Evolutionary conservation across 2,797 vertebrate species (phyloP).

Genomic region (Rousettus madagascariensis): DNA sequence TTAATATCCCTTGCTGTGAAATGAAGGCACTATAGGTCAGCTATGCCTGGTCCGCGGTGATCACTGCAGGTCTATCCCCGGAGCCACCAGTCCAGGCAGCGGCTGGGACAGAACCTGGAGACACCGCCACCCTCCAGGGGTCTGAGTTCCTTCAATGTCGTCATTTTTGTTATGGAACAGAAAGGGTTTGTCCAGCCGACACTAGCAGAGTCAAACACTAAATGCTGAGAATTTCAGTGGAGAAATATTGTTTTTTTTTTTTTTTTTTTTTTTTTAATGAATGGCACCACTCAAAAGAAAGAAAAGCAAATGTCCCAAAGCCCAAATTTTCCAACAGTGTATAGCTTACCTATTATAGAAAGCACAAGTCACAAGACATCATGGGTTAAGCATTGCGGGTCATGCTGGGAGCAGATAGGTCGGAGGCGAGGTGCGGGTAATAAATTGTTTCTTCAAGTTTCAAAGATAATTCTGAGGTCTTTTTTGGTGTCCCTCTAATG

Average conservation of each 20-base stretch:
- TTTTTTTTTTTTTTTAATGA: background rate
- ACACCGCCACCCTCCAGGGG: too few relatives aligned
- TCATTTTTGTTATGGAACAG: background rate
- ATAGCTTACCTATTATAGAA: background rate
- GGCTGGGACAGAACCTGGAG: too few relatives aligned
- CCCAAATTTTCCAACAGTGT: background rate
- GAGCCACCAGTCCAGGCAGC: too few relatives aligned
- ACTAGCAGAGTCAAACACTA: background rate
- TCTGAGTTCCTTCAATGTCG: too few relatives aligned
- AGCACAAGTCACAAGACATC: background rate
- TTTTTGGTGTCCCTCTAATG: background rate
- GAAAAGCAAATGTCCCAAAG: background rate
- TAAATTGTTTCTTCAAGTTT: background rate
- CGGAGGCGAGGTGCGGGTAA: background rate
- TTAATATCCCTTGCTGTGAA: too few relatives aligned
- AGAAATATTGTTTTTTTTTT: background rate
- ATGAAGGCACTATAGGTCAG: too few relatives aligned
- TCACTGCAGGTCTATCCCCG: too few relatives aligned
- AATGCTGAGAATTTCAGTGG: background rate
- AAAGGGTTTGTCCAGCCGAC: background rate
- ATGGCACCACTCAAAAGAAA: too few relatives aligned
- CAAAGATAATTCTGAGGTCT: background rate
- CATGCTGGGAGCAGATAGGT: background rate
- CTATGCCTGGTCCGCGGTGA: too few relatives aligned
- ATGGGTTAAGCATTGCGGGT: fast-evolving